phyloP scores from a whole-genome alignment of 2,797 vertebrate genomes.

The Sitta carolinensis region DNA sequence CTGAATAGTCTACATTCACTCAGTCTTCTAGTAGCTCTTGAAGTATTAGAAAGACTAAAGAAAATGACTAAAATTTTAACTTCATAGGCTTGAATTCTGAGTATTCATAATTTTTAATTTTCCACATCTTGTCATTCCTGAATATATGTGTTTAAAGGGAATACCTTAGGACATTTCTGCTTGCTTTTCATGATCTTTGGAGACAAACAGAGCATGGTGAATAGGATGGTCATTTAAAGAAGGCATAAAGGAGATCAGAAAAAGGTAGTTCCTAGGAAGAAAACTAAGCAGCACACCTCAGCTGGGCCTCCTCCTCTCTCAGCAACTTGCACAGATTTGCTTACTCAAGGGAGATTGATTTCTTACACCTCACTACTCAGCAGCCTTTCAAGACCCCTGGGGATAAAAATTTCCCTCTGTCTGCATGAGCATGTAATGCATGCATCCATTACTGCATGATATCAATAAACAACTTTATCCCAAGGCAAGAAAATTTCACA shows the following conservation, averaged over 20 bases:
- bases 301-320: background rate
- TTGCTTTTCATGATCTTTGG: background rate
- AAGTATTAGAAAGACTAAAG: background rate
- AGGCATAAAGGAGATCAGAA: background rate
- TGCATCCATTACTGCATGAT: background rate
- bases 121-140: background rate
- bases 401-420: background rate
- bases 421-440: background rate
- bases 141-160: background rate
- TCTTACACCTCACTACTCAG: background rate
- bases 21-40: background rate
- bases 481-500: background rate
- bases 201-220: background rate
- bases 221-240: background rate
- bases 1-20: background rate
- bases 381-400: background rate
- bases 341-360: background rate
- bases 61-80: background rate
- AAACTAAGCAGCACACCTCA: background rate
- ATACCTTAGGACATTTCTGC: background rate
- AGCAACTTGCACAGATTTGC: background rate
- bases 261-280: background rate
- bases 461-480: background rate
- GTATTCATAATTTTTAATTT: background rate
- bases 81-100: background rate